A percentile compares a stretch with the other conserved stretches of the same genome.
Evolutionary conservation across 2,888 invertebrate species (phyloP).

Genomic region (Temnothorax ravouxi): DNA sequence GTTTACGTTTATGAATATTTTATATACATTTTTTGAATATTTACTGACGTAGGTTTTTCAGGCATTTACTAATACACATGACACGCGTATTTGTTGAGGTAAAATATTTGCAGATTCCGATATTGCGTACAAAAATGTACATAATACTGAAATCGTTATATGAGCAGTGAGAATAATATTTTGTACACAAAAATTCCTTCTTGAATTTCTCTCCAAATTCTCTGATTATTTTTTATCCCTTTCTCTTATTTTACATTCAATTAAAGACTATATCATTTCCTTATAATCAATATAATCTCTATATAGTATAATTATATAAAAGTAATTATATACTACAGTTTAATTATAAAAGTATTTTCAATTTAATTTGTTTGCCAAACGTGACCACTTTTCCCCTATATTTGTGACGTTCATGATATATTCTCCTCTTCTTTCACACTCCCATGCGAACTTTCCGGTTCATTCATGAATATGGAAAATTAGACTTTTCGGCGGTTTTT

Average conservation of each 20-base stretch:
- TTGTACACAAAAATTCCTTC: not conserved
- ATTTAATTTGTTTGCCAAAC: slow-evolving; percentile 59
- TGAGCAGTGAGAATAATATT: slow-evolving; percentile 7
- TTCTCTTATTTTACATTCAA: not conserved
- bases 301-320: slow-evolving; percentile 3
- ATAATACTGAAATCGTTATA: slow-evolving; percentile 23
- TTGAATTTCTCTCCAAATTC: not conserved
- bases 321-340: not conserved
- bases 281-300: slow-evolving; percentile 23
- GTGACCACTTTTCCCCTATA: slow-evolving; percentile 26
- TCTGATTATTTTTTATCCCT: not conserved
- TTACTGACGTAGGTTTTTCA: slow-evolving; percentile 43
- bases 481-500: slow-evolving; percentile 68
- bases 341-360: slow-evolving; percentile 43
- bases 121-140: slow-evolving; percentile 34
- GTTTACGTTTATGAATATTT: slow-evolving; percentile 68
- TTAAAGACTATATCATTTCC: not conserved
- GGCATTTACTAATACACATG: slow-evolving; percentile 37
- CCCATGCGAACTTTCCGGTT: slow-evolving; percentile 7
- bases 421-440: slow-evolving; percentile 13
- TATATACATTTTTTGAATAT: slow-evolving; percentile 56
- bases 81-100: slow-evolving; percentile 12
- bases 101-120: slow-evolving; percentile 40
- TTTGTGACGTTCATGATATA: slow-evolving; percentile 10
- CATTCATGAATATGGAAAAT: slow-evolving; percentile 79